Evolutionary conservation across 2,797 vertebrate genomes (phyloP).

Genomic region (Mormyrops attenuatus): DNA sequence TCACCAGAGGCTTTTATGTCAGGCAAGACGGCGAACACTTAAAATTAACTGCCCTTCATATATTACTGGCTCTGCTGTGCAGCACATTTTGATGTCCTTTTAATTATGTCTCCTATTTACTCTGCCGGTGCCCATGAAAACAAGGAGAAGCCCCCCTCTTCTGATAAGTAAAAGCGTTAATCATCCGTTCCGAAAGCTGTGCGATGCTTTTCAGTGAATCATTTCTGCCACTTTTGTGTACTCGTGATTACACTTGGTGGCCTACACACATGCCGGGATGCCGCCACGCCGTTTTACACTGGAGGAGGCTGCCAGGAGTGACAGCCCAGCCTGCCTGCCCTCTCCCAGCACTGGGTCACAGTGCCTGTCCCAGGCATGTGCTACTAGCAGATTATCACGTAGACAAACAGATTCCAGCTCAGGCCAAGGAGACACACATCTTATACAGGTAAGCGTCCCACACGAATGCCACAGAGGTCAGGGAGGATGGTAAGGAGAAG

Average conservation of each 20-base stretch:
- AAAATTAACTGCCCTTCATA: constrained; percentile 30
- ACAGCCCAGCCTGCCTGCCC: background rate
- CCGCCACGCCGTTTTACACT: background rate
- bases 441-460: background rate
- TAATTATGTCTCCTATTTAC: constrained; percentile 32
- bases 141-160: background rate
- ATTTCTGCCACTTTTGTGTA: background rate
- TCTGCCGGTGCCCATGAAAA: constrained; percentile 17
- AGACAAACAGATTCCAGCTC: background rate
- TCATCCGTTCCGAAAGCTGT: background rate
- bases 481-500: background rate
- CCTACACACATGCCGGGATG: background rate
- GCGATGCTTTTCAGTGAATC: background rate
- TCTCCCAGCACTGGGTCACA: background rate
- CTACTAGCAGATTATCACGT: background rate
- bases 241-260: background rate
- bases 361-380: background rate
- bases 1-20: constrained; percentile 22
- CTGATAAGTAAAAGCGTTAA: constrained; percentile 13
- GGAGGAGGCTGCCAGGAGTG: background rate
- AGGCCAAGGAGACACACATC: background rate
- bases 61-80: constrained; percentile 23
- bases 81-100: constrained; percentile 25
- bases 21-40: constrained; percentile 27
- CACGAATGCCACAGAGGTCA: background rate